phyloP scores from a whole-genome alignment of 2,888 invertebrate species.

The Galerucella pusilla region DNA sequence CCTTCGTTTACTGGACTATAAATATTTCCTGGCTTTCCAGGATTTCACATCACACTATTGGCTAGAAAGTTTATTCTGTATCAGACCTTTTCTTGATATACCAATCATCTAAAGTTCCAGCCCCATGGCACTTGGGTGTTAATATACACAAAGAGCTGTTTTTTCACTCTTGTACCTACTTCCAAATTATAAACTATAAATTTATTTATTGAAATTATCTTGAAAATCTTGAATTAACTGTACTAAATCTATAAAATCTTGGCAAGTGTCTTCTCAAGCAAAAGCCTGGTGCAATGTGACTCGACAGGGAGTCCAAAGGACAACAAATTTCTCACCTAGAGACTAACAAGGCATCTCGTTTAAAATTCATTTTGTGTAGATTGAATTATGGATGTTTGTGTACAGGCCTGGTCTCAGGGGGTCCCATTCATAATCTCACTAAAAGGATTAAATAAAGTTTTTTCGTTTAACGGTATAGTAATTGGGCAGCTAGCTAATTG shows the following conservation, averaged over 20 bases:
- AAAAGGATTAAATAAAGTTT: slow-evolving; percentile 44
- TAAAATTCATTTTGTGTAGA: slow-evolving; percentile 62
- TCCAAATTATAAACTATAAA: no score
- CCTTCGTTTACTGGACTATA: no score
- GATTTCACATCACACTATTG: no score
- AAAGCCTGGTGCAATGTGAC: slow-evolving; percentile 56
- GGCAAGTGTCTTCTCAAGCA: slow-evolving; percentile 52
- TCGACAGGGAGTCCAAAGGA: slow-evolving; percentile 62
- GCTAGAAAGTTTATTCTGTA: no score
- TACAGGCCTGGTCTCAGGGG: slow-evolving; percentile 59
- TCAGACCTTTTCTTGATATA: no score
- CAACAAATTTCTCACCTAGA: slow-evolving; percentile 67
- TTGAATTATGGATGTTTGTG: slow-evolving; percentile 63
- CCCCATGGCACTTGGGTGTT: no score
- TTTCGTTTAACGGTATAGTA: slow-evolving; percentile 1
- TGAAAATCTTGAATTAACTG: neutral
- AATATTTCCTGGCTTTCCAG: no score
- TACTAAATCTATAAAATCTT: slow-evolving; percentile 28
- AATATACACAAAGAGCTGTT: no score
- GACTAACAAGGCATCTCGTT: slow-evolving; percentile 64
- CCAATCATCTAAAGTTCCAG: no score
- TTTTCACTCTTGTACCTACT: no score
- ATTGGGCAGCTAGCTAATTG: slow-evolving; percentile 10
- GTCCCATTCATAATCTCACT: slow-evolving; percentile 60
- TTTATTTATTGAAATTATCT: neutral